Base-by-base conservation (phyloP, 2,797 vertebrate genomes). In the Leptoclinus maculatus region DNA sequence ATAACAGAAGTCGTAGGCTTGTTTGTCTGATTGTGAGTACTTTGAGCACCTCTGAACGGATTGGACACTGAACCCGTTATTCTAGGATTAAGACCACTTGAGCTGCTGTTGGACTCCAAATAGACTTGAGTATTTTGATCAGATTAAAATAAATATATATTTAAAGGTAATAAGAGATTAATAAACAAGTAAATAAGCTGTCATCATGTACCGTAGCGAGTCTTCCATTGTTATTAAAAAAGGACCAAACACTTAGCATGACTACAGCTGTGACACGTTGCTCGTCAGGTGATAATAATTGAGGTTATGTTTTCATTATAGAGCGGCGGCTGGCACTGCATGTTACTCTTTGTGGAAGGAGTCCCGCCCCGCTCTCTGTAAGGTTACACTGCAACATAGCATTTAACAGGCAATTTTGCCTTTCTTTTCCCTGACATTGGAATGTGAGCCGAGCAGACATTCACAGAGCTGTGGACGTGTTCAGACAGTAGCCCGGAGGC, bases 381-480 rank as follows among this genome's bases (percentile, higher is more conserved):
- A 80, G 63, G 69, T 76, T 74, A 73, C 67, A 66, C 76, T 27
- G 39, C 70, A 59, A 76, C 66, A 51, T 49, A 60, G 27, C 59
- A 76, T 88, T 86, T 80, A 83, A 74, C 72, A 51, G 79, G 76
- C 59, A 59, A 21, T 70, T 84, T 78, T 66, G 62, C 56, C 84
- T 90, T 91, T 89, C 79, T 90, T 82, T 85, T 63, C 51, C 71
- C 81, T 87, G 84, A 90, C 87, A 82, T 27, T 86, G 91, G 92
- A 95, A 95, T 95, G 91, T 60, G 74, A 79, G 80, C 49, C 5
- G 54, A 86, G 79, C 72, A 79, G 83, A 87, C 85, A 57, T 79
- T 56, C 82, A 54, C 86, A 32, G 87, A 78, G 68, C 74, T 32
- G 58, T 2, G 66, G 86, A 91, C 94, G 17, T 95, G 95, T 95